Percentiles rank a stretch among this genome's conserved stretches.
Conservation (phyloP, 1,140 invertebrate genomes). For the Eumeta japonica region DNA sequence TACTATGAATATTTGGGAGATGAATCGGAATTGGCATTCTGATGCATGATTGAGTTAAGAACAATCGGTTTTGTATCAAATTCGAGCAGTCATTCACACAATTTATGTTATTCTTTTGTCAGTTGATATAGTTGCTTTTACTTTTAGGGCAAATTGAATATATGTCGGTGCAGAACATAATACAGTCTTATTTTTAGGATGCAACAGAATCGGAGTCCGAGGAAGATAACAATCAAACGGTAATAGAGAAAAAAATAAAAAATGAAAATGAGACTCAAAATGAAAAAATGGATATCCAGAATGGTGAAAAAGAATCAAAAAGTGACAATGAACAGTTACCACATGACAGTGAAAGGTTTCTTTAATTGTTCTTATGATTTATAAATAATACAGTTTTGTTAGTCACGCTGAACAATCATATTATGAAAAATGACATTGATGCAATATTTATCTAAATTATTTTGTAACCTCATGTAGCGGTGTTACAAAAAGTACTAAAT, state of each 20-base stretch:
- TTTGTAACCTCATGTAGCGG: too few relatives aligned
- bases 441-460: too few relatives aligned
- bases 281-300: slow-evolving; percentile 11
- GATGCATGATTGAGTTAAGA: too few relatives aligned
- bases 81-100: too few relatives aligned
- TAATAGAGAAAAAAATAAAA: slow-evolving; percentile 39
- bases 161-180: neutral
- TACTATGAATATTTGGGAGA: too few relatives aligned
- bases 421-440: too few relatives aligned
- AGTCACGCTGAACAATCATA: too few relatives aligned
- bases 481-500: too few relatives aligned
- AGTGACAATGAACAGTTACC: slow-evolving; percentile 18
- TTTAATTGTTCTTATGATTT: slow-evolving; percentile 5
- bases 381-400: too few relatives aligned
- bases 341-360: slow-evolving; percentile 38
- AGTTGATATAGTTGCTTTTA: neutral
- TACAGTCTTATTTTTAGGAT: slow-evolving; percentile 30
- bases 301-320: slow-evolving; percentile 14
- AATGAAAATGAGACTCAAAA: slow-evolving; percentile 24
- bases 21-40: too few relatives aligned
- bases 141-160: neutral
- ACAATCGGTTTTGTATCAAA: too few relatives aligned
- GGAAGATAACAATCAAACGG: slow-evolving; percentile 42
- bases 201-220: slow-evolving; percentile 42
- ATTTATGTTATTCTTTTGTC: too few relatives aligned